A percentile compares a stretch with the other conserved stretches of the same genome.
phyloP scores from a whole-genome alignment of 1,140 invertebrate species.

The Halictus rubicundus region DNA sequence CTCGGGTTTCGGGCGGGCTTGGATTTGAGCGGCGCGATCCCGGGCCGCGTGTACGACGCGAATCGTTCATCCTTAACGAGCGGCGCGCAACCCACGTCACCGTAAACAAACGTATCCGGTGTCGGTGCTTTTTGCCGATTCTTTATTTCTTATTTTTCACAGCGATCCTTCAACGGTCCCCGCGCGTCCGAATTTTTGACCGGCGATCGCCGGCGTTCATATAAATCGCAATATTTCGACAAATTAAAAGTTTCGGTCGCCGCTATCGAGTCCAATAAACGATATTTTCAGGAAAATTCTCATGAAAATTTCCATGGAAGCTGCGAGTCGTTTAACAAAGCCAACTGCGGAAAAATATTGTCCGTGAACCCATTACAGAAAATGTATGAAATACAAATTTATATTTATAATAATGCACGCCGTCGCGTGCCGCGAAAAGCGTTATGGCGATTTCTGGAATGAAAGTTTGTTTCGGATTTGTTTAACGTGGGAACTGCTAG shows the following conservation, averaged over 20 bases:
- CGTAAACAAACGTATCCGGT: slow-evolving; percentile 1
- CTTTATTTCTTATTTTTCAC: neutral
- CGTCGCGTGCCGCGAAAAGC: too few relatives aligned
- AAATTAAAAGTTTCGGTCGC: slow-evolving; percentile 28
- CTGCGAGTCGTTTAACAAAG: too few relatives aligned
- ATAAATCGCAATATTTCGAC: slow-evolving; percentile 34
- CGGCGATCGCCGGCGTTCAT: neutral
- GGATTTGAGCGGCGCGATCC: slow-evolving; percentile 6
- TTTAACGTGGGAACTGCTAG: too few relatives aligned
- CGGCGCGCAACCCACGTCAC: neutral
- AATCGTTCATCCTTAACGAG: slow-evolving; percentile 27
- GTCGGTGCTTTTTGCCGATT: neutral
- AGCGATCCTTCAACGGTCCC: slow-evolving; percentile 7
- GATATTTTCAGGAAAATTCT: slow-evolving; percentile 9
- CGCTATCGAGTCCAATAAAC: slow-evolving; percentile 26
- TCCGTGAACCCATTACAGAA: too few relatives aligned
- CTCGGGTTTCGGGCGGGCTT: neutral
- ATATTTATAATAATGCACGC: too few relatives aligned
- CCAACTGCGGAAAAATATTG: neutral
- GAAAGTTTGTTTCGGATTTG: too few relatives aligned
- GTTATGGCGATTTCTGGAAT: too few relatives aligned
- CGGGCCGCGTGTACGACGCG: neutral
- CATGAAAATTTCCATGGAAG: neutral
- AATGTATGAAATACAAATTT: too few relatives aligned
- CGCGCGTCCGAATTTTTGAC: slow-evolving; percentile 32